Conservation (phyloP, 2,888 invertebrate species). For the Drosophila melanosoma region DNA sequence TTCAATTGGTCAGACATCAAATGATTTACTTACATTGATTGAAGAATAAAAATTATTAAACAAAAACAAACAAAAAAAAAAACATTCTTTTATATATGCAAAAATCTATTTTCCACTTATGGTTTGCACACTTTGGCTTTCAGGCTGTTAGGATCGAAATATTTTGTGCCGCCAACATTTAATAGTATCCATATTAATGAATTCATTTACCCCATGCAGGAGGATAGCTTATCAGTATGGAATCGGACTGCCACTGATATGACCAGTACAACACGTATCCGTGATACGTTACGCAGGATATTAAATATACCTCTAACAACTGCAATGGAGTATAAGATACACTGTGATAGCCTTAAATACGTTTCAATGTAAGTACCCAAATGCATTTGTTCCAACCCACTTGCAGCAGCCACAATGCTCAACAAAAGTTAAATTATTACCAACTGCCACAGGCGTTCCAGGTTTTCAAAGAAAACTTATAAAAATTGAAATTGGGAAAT, state of each 20-base stretch:
- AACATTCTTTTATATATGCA: not conserved
- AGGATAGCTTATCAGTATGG: constrained; percentile 98
- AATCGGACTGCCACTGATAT: constrained; percentile 97
- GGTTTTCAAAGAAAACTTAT: not conserved
- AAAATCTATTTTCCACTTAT: not conserved
- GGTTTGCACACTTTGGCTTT: constrained; percentile 38
- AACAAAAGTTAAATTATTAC: not conserved
- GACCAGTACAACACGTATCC: constrained; percentile 94
- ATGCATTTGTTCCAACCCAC: not conserved
- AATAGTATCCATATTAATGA: not conserved
- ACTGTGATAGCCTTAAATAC: constrained; percentile 92
- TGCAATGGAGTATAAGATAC: constrained; percentile 97
- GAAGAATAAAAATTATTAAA: constrained; percentile 81
- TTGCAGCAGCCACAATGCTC: not conserved
- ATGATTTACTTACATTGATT: constrained; percentile 81
- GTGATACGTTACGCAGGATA: constrained; percentile 97
- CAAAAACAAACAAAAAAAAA: constrained; percentile 42
- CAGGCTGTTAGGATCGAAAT: constrained; percentile 19
- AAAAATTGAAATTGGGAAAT: not conserved
- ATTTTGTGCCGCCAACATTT: not conserved
- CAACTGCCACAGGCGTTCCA: constrained; percentile 12
- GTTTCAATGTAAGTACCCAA: constrained; percentile 84
- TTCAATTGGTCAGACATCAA: constrained; percentile 73
- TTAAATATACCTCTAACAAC: constrained; percentile 97
- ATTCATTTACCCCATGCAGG: constrained; percentile 86